Evolutionary conservation across 2,888 invertebrate species (phyloP), one percentile per base, ranked within the genome.

Genomic region (Cepaea hortensis): DNA sequence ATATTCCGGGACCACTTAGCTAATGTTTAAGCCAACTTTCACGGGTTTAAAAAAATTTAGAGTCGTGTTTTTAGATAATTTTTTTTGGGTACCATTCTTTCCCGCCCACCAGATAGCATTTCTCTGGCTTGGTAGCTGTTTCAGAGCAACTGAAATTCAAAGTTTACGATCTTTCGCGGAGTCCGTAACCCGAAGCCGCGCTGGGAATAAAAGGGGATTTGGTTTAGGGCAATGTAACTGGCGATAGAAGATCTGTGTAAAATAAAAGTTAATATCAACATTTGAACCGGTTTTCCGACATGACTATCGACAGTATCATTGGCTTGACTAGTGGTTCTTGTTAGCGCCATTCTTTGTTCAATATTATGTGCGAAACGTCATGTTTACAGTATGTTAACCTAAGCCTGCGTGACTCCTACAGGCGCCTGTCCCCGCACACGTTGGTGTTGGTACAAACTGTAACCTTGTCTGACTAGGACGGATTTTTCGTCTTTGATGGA

Each of bases 91-190:
- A 4, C 46, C 20, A 6, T 50, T 76, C 55, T 50, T 4, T n/a
- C 61, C n/a, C 61, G 9, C 11, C 50, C 3, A 23, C 23, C 13
- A 35, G 73, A 61, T 79, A 62, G 18, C 35, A n/a, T 62, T 23
- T 35, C 79, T 35, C 9, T 62, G 18, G 3, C 18, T 35, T 15
- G 79, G 79, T 35, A 79, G n/a, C 62, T 79, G 61, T 61, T n/a
- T n/a, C 55, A 20, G 50, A 48, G 65, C 5, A 23, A 48, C 48
- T 68, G 65, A 48, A 3, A 20, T 50, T 50, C 73, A 73, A 50
- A 46, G 50, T 81, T 81, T 81, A 81, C 48, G 70, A 81, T 48
- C 68, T 68, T 11, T 68, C n/a, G 3, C 9, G 48, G 68, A 50
- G 68, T 48, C 68, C 35, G 7, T 70, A 70, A 81, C 20, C n/a